Conservation (phyloP, 2,113 vertebrate genomes). For the Tetrao urogallus region DNA sequence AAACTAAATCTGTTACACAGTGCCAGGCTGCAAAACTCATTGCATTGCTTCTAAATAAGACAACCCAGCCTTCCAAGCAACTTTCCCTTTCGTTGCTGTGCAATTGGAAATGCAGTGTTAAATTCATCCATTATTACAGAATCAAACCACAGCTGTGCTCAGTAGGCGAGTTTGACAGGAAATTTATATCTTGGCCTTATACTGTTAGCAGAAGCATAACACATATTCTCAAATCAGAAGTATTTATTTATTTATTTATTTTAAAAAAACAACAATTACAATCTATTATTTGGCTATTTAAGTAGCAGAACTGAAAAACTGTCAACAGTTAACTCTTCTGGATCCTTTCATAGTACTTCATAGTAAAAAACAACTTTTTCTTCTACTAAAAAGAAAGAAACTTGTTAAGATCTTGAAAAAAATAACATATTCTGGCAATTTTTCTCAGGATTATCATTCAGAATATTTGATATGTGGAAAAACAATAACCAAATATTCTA, state of each 20-base stretch:
- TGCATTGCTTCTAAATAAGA: background rate
- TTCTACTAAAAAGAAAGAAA: background rate
- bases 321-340: background rate
- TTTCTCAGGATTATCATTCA: conserved; percentile 41
- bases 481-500: conserved; percentile 32
- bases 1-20: background rate
- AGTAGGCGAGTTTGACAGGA: conserved; percentile 10
- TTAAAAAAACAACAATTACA: background rate
- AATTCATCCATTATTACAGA: background rate
- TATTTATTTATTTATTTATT: background rate
- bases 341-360: background rate
- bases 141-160: conserved; percentile 20
- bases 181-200: background rate
- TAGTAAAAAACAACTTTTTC: background rate
- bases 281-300: background rate
- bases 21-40: background rate
- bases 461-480: conserved; percentile 18
- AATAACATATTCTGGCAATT: background rate
- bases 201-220: background rate
- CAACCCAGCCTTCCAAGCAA: background rate
- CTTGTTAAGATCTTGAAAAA: background rate
- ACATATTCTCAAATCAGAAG: background rate
- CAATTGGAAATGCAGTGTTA: background rate
- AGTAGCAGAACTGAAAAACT: conserved; percentile 1
- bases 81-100: background rate